Conservation (phyloP, 2,113 vertebrate genomes). For the Hystrix brachyura region DNA sequence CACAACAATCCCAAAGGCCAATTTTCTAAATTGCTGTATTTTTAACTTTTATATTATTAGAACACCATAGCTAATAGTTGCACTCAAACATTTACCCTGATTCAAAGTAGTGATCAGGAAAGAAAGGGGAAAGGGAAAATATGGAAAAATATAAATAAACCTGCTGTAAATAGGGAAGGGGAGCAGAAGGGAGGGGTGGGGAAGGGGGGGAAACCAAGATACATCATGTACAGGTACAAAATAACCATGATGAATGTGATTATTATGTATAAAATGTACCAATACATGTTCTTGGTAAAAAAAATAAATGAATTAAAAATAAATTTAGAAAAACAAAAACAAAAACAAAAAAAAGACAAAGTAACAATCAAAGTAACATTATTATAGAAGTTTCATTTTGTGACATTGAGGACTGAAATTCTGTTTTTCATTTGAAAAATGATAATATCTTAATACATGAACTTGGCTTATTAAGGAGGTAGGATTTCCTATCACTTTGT, state of each 20-base stretch:
- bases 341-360: conserved; percentile 6
- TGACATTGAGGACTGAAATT: conserved; percentile 15
- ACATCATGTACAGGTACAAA: too few relatives aligned
- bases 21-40: conserved; percentile 81
- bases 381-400: conserved; percentile 74
- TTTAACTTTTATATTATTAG: conserved; percentile 83
- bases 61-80: conserved; percentile 79
- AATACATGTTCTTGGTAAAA: too few relatives aligned
- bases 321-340: too few relatives aligned
- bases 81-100: conserved; percentile 82
- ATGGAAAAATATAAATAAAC: too few relatives aligned
- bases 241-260: too few relatives aligned
- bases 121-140: too few relatives aligned
- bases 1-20: conserved; percentile 11
- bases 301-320: too few relatives aligned
- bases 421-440: background rate
- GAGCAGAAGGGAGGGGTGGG: too few relatives aligned
- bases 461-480: background rate
- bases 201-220: too few relatives aligned
- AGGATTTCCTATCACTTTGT: background rate
- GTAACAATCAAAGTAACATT: conserved; percentile 51
- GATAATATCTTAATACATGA: background rate
- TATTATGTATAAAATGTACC: too few relatives aligned
- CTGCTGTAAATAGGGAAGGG: too few relatives aligned
- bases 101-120: conserved; percentile 63